Percentiles rank a stretch among this genome's conserved stretches.
Conservation (phyloP, 2,797 vertebrate species). For the Myripristis murdjan region DNA sequence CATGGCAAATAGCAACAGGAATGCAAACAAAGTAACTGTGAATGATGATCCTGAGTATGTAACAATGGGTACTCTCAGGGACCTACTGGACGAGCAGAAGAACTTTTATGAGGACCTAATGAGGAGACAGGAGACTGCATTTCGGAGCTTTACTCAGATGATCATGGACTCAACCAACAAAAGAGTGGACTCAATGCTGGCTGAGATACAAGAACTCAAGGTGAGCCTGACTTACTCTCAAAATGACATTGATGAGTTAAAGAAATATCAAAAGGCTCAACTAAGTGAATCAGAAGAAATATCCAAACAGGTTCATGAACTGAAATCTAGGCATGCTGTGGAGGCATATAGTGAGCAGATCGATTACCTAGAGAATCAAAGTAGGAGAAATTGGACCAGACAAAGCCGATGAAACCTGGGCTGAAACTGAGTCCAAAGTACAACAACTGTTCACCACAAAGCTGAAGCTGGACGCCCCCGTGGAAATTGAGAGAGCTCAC, state of each 20-base stretch:
- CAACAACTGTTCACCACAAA: constrained; percentile 14
- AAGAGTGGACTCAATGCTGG: constrained; percentile 12
- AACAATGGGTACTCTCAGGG: not conserved
- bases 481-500: constrained; percentile 21
- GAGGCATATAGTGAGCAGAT: constrained; percentile 15
- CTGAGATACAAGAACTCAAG: constrained; percentile 2
- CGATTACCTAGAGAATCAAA: constrained; percentile 17
- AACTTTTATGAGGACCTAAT: constrained; percentile 10
- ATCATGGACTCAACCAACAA: constrained; percentile 8
- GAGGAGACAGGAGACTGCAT: constrained; percentile 4
- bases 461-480: not conserved
- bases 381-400: constrained; percentile 15
- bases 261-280: not conserved
- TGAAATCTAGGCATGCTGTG: constrained; percentile 8
- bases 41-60: not conserved
- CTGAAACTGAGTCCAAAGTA: constrained; percentile 9
- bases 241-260: constrained; percentile 1
- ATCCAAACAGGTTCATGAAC: not conserved
- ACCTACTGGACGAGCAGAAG: constrained; percentile 14
- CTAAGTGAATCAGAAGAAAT: not conserved
- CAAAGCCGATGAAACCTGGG: constrained; percentile 21
- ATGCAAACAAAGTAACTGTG: no score
- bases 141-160: no score
- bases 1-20: not conserved
- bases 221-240: constrained; percentile 12